Evolutionary conservation across 2,888 invertebrate genomes (phyloP), one percentile per base, ranked within the genome.

Genomic region (Cistogaster globosa): DNA sequence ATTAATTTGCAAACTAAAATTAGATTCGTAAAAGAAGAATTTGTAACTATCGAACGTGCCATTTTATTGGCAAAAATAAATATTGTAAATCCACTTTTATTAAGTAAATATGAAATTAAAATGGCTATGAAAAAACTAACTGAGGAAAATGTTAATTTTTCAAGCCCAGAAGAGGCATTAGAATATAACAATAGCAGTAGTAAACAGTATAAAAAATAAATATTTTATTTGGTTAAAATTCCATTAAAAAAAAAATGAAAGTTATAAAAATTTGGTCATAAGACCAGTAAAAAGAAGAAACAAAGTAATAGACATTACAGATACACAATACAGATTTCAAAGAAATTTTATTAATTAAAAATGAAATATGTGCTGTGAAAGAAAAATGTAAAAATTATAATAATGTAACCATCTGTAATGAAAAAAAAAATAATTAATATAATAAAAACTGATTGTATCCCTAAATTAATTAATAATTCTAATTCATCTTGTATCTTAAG

Each of bases 91-190:
- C 51, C 75, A 63, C 38, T 75, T 9, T 63, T 63, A 38, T 63
- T 75, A 20, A 75, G 9, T 16, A 75, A 63, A 53, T 53, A 75
- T 38, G 63, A 75, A 75, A 36, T 48, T 36, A 20, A 53, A 38
- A 75, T 75, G 18, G 63, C 22, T 5, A 76, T 76, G 65, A 57
- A 76, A 45, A 65, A 16, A n/a, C n/a, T 76, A 57, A 38, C n/a
- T 22, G 38, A 75, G 2, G 63, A 75, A 38, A 36, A 53, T 1
- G 55, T 75, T 20, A 32, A 22, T 42, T 76, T 75, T 62, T 22
- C 42, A 18, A 74, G 58, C 45, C 57, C 72, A 48, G 60, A 74
- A 60, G 60, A 74, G 48, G 51, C 74, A 12, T 18, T 74, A n/a
- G 45, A 48, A 74, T 74, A 18, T 60, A 48, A 60, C 22, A 11